Percentiles rank a stretch among this genome's conserved stretches.
phyloP scores from a whole-genome alignment of 2,888 invertebrate species.

The Oxycera nigricornis region DNA sequence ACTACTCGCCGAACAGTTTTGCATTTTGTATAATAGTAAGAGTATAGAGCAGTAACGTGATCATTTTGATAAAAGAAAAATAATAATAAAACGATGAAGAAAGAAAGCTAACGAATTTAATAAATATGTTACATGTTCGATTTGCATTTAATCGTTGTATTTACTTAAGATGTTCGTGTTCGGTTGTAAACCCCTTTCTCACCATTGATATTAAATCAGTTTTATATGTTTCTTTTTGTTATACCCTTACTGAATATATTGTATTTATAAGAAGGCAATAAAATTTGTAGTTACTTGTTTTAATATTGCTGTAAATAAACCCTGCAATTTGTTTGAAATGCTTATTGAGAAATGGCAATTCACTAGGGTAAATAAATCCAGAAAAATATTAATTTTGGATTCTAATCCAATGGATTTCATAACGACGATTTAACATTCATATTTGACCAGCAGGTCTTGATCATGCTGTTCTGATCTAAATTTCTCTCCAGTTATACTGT shows the following conservation, averaged over 20 bases:
- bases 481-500: too few species aligned
- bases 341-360: too few species aligned
- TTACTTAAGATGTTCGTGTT: not conserved
- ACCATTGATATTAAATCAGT: not conserved
- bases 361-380: too few species aligned
- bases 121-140: not conserved
- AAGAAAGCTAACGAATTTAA: not conserved
- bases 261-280: too few species aligned
- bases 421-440: too few species aligned
- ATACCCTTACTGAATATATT: conserved; percentile 4
- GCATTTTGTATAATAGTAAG: conserved; percentile 1
- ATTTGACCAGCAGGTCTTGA: too few species aligned
- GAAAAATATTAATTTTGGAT: too few species aligned
- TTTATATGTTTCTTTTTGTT: not conserved
- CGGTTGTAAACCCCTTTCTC: not conserved
- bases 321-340: too few species aligned
- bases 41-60: not conserved
- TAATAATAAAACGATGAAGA: not conserved
- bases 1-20: conserved; percentile 2
- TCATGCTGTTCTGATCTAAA: too few species aligned
- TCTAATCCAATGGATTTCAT: too few species aligned
- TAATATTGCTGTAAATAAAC: too few species aligned
- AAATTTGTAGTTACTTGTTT: too few species aligned
- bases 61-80: not conserved
- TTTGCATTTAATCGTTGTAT: not conserved